Conservation (phyloP, 2,113 vertebrate genomes). For the Microcebus ravelobensis region DNA sequence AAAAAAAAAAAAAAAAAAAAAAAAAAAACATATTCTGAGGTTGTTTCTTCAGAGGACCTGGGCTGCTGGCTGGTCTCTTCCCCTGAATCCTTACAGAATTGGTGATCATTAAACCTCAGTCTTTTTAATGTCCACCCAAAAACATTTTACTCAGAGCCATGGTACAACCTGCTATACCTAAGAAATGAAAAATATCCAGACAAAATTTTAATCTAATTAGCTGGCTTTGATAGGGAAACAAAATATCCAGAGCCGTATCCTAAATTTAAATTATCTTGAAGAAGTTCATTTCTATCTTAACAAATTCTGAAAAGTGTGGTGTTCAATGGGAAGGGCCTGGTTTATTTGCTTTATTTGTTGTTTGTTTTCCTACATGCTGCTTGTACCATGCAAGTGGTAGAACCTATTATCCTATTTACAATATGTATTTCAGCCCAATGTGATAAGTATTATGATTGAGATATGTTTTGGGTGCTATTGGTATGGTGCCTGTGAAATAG, state of each 20-base stretch:
- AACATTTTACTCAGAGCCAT: not conserved
- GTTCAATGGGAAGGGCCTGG: not conserved
- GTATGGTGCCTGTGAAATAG: not conserved
- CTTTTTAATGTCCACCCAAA: not conserved
- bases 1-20: too few relatives aligned
- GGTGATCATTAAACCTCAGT: not conserved
- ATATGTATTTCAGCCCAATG: not conserved
- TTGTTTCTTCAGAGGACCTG: not conserved
- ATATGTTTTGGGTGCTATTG: not conserved
- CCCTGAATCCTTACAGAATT: not conserved
- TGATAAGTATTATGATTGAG: not conserved
- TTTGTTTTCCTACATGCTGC: not conserved
- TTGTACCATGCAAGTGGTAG: not conserved
- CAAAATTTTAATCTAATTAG: not conserved
- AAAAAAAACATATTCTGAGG: too few relatives aligned
- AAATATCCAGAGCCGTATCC: not conserved
- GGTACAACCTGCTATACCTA: not conserved
- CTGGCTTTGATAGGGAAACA: not conserved
- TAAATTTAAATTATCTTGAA: slow-evolving; percentile 23
- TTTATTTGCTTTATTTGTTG: not conserved
- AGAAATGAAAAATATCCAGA: not conserved
- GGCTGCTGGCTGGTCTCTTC: not conserved
- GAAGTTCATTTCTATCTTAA: not conserved
- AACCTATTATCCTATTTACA: not conserved
- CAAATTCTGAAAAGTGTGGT: not conserved